phyloP scores from a whole-genome alignment of 2,797 vertebrate genomes.

The Rhodeus uyekii region DNA sequence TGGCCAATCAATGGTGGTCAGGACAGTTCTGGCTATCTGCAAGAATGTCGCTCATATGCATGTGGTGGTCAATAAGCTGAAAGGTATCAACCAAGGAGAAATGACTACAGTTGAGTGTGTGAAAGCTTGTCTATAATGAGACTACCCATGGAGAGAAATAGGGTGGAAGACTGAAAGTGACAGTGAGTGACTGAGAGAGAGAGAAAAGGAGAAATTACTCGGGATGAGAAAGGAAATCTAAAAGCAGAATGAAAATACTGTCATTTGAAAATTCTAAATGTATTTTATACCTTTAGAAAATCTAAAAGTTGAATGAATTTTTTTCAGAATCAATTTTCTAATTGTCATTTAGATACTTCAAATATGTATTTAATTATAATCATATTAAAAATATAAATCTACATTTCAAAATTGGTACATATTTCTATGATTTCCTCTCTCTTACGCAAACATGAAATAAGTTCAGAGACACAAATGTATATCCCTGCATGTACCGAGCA shows the following conservation, averaged over 20 bases:
- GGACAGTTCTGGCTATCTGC: conserved; percentile 53
- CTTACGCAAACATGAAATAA: neutral
- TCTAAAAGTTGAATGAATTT: neutral
- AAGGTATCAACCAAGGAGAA: conserved; percentile 65
- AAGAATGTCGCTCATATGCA: conserved; percentile 55
- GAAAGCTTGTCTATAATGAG: conserved; percentile 54
- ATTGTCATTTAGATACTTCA: neutral
- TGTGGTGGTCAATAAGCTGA: conserved; percentile 55
- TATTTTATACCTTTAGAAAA: neutral
- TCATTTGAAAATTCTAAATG: neutral
- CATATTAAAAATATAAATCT: neutral
- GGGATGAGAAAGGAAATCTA: neutral
- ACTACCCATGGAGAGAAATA: conserved; percentile 58
- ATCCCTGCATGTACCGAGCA: neutral
- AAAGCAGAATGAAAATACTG: neutral
- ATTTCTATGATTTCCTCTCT: conserved; percentile 4
- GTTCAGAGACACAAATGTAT: conserved; percentile 12
- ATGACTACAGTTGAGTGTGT: conserved; percentile 65
- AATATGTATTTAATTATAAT: neutral
- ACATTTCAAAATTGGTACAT: neutral
- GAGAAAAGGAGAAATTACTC: too few relatives aligned
- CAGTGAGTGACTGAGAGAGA: neutral
- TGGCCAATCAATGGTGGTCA: conserved; percentile 67
- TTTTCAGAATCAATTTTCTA: neutral
- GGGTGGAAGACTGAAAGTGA: conserved; percentile 22